phyloP scores from a whole-genome alignment of 2,113 vertebrate genomes.

The Lepidothrix coronata region DNA sequence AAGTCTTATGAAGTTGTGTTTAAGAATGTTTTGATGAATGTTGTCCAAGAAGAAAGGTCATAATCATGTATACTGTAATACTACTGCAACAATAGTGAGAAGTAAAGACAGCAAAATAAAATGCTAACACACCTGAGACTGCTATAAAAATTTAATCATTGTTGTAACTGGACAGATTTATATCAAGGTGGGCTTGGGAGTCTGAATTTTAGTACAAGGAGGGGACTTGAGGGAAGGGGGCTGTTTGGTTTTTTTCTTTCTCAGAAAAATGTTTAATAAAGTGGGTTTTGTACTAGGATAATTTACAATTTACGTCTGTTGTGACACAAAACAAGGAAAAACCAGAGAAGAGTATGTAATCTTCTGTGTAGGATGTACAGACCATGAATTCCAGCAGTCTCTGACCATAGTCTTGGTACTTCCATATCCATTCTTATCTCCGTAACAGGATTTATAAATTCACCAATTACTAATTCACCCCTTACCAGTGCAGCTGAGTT shows the following conservation, averaged over 20 bases:
- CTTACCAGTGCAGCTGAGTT: neutral
- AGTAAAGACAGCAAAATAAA: neutral
- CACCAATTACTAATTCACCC: neutral
- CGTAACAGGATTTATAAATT: neutral
- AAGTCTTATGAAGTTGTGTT: neutral
- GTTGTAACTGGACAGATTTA: neutral
- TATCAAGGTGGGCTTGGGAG: neutral
- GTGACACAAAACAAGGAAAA: neutral
- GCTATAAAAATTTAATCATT: neutral
- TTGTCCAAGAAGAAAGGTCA: neutral
- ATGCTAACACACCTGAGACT: neutral
- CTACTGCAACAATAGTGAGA: neutral
- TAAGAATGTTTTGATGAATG: neutral
- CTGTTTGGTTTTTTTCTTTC: neutral
- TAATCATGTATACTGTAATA: neutral
- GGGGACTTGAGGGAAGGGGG: too few species aligned
- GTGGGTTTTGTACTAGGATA: neutral
- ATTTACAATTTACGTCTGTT: neutral
- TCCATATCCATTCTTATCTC: neutral
- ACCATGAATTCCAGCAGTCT: neutral
- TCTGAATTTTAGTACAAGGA: neutral
- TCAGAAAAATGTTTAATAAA: neutral
- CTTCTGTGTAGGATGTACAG: neutral
- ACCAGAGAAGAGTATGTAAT: neutral
- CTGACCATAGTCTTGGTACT: neutral